Evolutionary conservation across 2,113 vertebrate genomes (phyloP), one percentile per base, ranked within the genome.

Genomic region (Caloenas nicobarica): DNA sequence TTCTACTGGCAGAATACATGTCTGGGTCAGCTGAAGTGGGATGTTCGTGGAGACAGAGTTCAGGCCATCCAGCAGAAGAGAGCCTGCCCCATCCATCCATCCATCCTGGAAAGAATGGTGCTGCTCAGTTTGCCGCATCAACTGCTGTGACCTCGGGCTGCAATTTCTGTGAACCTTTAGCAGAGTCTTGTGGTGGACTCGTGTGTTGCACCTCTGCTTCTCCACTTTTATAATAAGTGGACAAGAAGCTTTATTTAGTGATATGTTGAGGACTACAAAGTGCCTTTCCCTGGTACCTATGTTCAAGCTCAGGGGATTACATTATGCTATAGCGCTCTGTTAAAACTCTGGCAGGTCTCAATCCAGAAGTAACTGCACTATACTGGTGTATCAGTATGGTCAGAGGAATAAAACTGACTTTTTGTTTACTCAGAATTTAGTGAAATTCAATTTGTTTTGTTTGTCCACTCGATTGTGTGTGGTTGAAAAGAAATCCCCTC

Each of bases 371-470:
- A 66, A 24, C 40, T 51, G 2, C 10, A 9, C 65, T 70, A 44
- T 44, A 19, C 21, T 79, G 10, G 13, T 56, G 12, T 53, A 70
- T 79, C 50, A 36, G 0, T 68, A 26, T 26, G 38, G 16, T 78
- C 24, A 87, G 48, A 58, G 40, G 33, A 89, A 82, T 61, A 86
- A 70, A 89, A 23, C 15, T 21, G 16, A 36, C 14, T 53, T 85
- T 73, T 95, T 64, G n/a, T 56, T 62, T 65, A 56, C 38, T 69
- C 28, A 66, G 42, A 91, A 3, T 79, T 79, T 38, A 61, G 23
- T 83, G 66, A 58, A 81, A 93, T 80, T 88, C n/a, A 77, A 36
- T 78, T 92, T 68, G 33, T 7, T 71, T 81, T 93, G n/a, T 91
- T 81, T 88, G 60, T 76, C 68, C 15, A 56, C 28, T 86, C 1